Evolutionary conservation across 35 echinoderm and acorn worm genomes (phyloP).

Genomic region (Anneissia japonica): DNA sequence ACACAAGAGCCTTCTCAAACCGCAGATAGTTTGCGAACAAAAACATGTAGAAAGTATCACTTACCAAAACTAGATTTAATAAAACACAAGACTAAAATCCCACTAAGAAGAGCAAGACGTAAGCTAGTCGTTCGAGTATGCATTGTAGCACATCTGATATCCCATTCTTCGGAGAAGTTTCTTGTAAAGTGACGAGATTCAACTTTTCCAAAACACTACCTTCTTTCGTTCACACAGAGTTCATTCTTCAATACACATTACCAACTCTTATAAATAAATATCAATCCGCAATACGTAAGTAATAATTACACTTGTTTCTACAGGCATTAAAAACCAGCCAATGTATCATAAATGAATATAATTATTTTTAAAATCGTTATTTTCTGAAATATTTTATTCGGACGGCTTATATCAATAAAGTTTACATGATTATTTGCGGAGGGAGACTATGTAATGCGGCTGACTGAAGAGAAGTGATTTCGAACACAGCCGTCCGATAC

Average conservation of each 20-base stretch:
- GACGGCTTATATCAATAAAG: no score
- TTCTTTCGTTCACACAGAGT: neutral
- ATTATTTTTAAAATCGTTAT: no score
- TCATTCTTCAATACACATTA: neutral
- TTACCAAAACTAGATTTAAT: neutral
- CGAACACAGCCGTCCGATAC: no score
- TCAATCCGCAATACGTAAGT: neutral
- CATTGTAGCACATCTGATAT: neutral
- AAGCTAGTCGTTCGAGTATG: neutral
- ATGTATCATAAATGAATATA: no score
- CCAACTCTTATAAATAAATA: neutral
- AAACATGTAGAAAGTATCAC: neutral
- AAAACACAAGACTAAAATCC: neutral
- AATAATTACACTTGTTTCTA: no score
- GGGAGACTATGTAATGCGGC: neutral
- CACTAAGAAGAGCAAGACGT: neutral
- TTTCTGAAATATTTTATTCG: no score
- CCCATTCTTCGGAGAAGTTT: neutral
- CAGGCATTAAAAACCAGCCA: no score
- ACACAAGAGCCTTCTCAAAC: neutral
- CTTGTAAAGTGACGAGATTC: neutral
- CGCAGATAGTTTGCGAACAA: neutral
- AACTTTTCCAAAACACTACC: neutral
- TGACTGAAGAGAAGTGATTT: neutral
- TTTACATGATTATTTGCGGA: neutral